phyloP scores from a whole-genome alignment of 2,888 invertebrate genomes.

The Diachrysia chrysitis region DNA sequence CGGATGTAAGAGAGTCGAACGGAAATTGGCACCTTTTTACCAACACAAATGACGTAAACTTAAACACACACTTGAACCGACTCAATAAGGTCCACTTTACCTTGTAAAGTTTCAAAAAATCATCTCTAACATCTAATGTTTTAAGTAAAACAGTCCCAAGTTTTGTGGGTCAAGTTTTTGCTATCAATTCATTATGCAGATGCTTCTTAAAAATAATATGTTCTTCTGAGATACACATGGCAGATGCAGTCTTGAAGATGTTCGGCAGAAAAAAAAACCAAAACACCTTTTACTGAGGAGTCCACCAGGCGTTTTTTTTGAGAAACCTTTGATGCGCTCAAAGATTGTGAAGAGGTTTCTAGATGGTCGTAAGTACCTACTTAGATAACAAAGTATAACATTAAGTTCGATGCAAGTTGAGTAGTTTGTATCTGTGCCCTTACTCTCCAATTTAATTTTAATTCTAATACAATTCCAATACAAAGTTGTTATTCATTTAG shows the following conservation, averaged over 20 bases:
- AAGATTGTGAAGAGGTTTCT: constrained; percentile 38
- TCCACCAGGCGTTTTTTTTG: constrained; percentile 71
- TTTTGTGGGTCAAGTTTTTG: constrained; percentile 88
- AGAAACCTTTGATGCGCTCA: constrained; percentile 56
- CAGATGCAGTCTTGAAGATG: constrained; percentile 87
- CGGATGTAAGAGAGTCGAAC: constrained; percentile 83
- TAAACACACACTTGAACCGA: constrained; percentile 41
- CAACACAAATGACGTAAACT: constrained; percentile 41
- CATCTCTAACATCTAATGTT: constrained; percentile 50
- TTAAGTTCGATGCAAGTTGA: constrained; percentile 25
- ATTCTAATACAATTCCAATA: too few relatives aligned
- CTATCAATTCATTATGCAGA: constrained; percentile 87
- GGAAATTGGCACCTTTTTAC: constrained; percentile 88
- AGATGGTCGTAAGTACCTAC: constrained; percentile 42
- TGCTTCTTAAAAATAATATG: constrained; percentile 78
- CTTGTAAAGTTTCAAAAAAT: background rate
- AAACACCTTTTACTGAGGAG: constrained; percentile 79
- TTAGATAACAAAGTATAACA: constrained; percentile 39
- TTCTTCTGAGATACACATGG: constrained; percentile 73
- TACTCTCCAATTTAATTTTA: too few relatives aligned
- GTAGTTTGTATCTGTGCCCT: constrained; percentile 16
- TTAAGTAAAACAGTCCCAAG: constrained; percentile 58
- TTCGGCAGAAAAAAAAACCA: constrained; percentile 78
- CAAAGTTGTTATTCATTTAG: too few relatives aligned
- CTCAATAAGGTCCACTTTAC: constrained; percentile 53